Conservation (phyloP, 1,140 invertebrate species). For the Bombyx mori region DNA sequence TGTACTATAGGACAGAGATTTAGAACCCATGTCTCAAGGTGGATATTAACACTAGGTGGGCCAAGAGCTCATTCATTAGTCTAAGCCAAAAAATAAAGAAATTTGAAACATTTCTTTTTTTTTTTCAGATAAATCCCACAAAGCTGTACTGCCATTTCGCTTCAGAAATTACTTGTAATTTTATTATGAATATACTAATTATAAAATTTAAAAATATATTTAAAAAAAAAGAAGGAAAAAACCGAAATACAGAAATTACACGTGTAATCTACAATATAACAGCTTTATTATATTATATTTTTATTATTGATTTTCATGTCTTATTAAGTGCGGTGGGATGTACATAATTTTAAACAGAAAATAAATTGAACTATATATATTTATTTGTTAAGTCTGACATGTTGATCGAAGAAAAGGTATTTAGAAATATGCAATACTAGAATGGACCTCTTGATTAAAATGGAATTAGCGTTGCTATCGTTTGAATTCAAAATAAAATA, state of each 20-base stretch:
- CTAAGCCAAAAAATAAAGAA: neutral
- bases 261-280: conserved; percentile 16
- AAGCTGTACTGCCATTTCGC: conserved; percentile 61
- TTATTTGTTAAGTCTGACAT: neutral
- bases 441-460: no score
- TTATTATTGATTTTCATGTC: neutral
- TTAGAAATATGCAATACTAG: neutral
- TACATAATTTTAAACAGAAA: neutral
- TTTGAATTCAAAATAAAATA: no score
- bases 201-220: no score
- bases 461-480: no score
- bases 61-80: neutral
- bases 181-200: conserved; percentile 20
- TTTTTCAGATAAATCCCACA: conserved; percentile 46
- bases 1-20: no score
- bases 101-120: conserved; percentile 13
- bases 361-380: neutral
- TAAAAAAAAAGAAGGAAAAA: conserved; percentile 2
- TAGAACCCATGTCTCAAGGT: neutral
- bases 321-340: neutral
- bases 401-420: neutral
- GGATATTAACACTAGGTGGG: neutral
- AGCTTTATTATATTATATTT: conserved; percentile 2
- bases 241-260: conserved; percentile 11
- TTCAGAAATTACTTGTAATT: conserved; percentile 43